phyloP scores from a whole-genome alignment of 2,113 vertebrate genomes.

The Lynx canadensis region DNA sequence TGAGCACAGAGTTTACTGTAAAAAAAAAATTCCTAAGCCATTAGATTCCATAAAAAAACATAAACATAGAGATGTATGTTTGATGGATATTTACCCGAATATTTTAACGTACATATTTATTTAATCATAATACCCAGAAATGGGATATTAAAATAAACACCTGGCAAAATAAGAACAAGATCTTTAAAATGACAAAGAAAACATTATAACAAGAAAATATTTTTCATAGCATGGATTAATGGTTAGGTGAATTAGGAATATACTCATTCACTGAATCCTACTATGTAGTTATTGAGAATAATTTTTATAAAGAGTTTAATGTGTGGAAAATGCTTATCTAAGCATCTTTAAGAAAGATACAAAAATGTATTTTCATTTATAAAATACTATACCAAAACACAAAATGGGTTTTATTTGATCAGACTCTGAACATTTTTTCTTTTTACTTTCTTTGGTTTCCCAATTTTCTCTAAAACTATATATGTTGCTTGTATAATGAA shows the following conservation, averaged over 20 bases:
- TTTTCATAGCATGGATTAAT: not conserved
- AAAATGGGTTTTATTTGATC: not conserved
- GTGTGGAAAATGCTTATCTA: not conserved
- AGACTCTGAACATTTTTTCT: not conserved
- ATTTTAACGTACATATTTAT: constrained; percentile 5
- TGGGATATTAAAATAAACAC: constrained; percentile 12
- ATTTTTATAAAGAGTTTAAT: constrained; percentile 44
- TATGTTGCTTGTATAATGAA: not conserved
- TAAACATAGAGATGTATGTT: not conserved
- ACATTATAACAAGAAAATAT: not conserved
- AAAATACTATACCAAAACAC: constrained; percentile 23
- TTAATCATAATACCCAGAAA: not conserved
- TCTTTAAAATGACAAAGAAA: constrained; percentile 44
- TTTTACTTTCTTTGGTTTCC: constrained; percentile 35
- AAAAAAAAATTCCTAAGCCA: not conserved
- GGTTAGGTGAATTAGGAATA: not conserved
- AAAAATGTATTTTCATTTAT: not conserved
- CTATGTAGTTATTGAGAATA: constrained; percentile 7
- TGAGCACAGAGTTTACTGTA: not conserved
- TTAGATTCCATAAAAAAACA: constrained; percentile 12
- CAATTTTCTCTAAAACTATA: constrained; percentile 39
- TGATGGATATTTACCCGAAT: constrained; percentile 5
- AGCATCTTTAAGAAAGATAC: not conserved
- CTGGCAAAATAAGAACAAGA: not conserved
- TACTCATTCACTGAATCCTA: not conserved